Base-by-base conservation (phyloP, 2,888 invertebrate genomes). In the Blastobasis lacticolella region DNA sequence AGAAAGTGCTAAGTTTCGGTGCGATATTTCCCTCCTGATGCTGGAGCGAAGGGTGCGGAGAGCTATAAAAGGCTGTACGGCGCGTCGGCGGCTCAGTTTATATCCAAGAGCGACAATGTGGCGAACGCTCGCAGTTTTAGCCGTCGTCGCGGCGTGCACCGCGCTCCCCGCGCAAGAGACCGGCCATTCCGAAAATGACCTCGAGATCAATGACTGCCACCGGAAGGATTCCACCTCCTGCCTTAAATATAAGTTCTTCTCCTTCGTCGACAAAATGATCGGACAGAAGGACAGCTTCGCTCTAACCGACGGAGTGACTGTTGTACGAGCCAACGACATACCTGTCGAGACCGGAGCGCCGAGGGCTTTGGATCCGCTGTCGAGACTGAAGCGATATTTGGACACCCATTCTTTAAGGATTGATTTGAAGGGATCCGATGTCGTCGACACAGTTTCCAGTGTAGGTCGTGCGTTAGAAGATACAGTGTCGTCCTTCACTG, bases 221-320 rank as follows among this genome's bases (percentile, higher is more conserved):
- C 91, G 92, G 67, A 95, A 95, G 80, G 95, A 95, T 72, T 94
- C 95, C 38, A 92, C 94, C 62, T 92, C 94, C 78, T 95, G 95
- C 78, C 91, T 95, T 67, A 95, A 95, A 79, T 94, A 94, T 89
- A 95, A 95, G 76, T 91, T 95, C 72, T 94, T 95, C 88, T 92
- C 94, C 36, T 95, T 93, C 81, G 94, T 95, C 62, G 95, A 95
- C 87, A 95, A 95, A 81, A 93, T 94, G 89, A 89, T 95, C 54
- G 92, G 93, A 48, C 93, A 93, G 63, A 94, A 94, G 76, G 95
- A 95, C 69, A 92, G 92, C 56, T 94, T 95, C 70, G 91, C 94
- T 6, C 78, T 95, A 45, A 92, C 94, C 52, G 95, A 95, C 62
- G 95, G 95, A 51, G 94, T 96, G 49, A 95, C 95, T 48, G 94